Evolutionary conservation across 2,113 vertebrate genomes (phyloP).

Genomic region (Reinhardtius hippoglossoides): DNA sequence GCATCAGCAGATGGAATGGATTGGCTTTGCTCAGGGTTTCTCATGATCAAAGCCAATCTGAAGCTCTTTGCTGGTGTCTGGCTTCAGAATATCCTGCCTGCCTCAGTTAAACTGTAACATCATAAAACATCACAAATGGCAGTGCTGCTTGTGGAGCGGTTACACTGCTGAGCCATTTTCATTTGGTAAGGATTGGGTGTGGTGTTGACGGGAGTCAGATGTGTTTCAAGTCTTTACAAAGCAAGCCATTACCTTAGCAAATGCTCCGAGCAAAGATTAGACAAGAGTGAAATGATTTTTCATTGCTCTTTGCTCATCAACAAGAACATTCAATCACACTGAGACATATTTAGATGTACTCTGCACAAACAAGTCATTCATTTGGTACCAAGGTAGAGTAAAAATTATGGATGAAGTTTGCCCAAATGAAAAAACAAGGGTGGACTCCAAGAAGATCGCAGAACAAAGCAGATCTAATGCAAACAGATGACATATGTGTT

Average conservation of each 20-base stretch:
- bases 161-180: background rate
- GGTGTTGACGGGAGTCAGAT: background rate
- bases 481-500: background rate
- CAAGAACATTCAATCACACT: background rate
- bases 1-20: conserved; percentile 47
- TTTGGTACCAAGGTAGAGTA: background rate
- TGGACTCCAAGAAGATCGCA: background rate
- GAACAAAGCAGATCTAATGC: background rate
- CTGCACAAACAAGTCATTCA: background rate
- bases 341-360: background rate
- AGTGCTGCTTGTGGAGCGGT: too few relatives aligned
- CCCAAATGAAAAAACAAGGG: background rate
- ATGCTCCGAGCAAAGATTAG: too few relatives aligned
- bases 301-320: background rate
- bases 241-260: too few relatives aligned
- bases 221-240: conserved; percentile 1
- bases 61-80: conserved; percentile 34
- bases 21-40: conserved; percentile 33
- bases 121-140: conserved; percentile 28
- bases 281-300: background rate
- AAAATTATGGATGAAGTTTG: too few relatives aligned
- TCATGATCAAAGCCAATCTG: conserved; percentile 41
- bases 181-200: background rate
- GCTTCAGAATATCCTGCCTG: conserved; percentile 23
- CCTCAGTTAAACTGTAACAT: conserved; percentile 35